Evolutionary conservation across 2,797 vertebrate species (phyloP).

Genomic region (Lacerta agilis): DNA sequence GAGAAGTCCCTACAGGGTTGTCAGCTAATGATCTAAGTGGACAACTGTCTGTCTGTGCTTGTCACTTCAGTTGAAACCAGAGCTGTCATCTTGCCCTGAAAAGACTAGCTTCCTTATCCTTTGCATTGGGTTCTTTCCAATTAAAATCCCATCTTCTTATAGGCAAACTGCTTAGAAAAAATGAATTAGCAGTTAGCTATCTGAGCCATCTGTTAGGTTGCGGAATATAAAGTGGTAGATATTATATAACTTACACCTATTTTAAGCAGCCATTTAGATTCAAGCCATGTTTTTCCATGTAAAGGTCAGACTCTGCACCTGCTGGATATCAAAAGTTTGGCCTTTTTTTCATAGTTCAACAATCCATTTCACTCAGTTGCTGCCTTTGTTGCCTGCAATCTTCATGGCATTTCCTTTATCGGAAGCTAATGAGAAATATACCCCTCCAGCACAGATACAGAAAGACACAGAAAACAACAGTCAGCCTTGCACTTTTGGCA

Average conservation of each 20-base stretch:
- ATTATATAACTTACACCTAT: slow-evolving; percentile 30
- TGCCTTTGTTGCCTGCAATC: slow-evolving; percentile 28
- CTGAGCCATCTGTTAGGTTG: slow-evolving; percentile 20
- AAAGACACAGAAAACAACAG: background rate
- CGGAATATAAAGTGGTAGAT: slow-evolving; percentile 5
- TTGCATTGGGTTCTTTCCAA: background rate
- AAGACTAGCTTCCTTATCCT: slow-evolving; percentile 3
- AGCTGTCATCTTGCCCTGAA: background rate
- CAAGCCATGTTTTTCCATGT: slow-evolving; percentile 10
- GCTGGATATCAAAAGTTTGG: slow-evolving; percentile 38
- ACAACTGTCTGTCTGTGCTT: background rate
- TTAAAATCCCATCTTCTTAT: slow-evolving; percentile 2
- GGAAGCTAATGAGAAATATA: slow-evolving; percentile 20
- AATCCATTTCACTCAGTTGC: slow-evolving; percentile 21
- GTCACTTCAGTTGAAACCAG: background rate
- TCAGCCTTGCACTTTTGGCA: background rate
- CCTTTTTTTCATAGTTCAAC: slow-evolving; percentile 33
- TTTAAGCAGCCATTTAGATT: slow-evolving; percentile 38
- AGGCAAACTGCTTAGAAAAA: background rate
- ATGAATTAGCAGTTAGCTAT: background rate
- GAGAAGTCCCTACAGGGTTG: background rate
- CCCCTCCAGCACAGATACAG: background rate
- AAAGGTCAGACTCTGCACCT: slow-evolving; percentile 45
- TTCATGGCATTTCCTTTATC: slow-evolving; percentile 24
- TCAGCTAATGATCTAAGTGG: background rate